Evolutionary conservation across 1,140 invertebrate genomes (phyloP).

Genomic region (Papilio glaucus): DNA sequence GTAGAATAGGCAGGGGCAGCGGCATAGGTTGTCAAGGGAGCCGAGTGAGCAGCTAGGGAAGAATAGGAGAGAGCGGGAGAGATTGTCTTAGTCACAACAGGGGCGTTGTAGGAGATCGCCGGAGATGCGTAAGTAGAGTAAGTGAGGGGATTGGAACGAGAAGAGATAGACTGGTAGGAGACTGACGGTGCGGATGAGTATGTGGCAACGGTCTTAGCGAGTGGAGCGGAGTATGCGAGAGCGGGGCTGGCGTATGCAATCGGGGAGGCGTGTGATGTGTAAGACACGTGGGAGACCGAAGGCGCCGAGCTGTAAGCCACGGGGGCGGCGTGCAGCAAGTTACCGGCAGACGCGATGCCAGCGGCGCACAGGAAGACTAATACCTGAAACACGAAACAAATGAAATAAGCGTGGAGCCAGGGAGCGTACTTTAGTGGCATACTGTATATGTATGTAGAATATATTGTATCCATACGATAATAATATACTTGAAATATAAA

Average conservation of each 20-base stretch:
- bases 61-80: constrained; percentile 54
- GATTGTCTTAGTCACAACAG: constrained; percentile 44
- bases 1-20: constrained; percentile 48
- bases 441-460: too few relatives aligned
- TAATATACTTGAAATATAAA: too few relatives aligned
- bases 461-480: too few relatives aligned
- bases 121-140: constrained; percentile 49
- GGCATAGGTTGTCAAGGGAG: constrained; percentile 46
- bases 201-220: constrained; percentile 29
- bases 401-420: too few relatives aligned
- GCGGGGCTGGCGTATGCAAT: constrained; percentile 46
- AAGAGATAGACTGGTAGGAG: constrained; percentile 35
- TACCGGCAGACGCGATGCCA: constrained; percentile 33
- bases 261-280: constrained; percentile 56
- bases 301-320: constrained; percentile 56
- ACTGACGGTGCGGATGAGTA: constrained; percentile 39
- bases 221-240: constrained; percentile 49
- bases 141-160: constrained; percentile 20
- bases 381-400: too few relatives aligned
- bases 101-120: constrained; percentile 43
- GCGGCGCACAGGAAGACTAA: constrained; percentile 30
- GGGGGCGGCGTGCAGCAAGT: constrained; percentile 26
- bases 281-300: constrained; percentile 54
- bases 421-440: too few relatives aligned
- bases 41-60: constrained; percentile 45